A percentile compares a stretch with the other conserved stretches of the same genome.
Conservation (phyloP, 2,113 vertebrate genomes). For the Nothocercus julius region DNA sequence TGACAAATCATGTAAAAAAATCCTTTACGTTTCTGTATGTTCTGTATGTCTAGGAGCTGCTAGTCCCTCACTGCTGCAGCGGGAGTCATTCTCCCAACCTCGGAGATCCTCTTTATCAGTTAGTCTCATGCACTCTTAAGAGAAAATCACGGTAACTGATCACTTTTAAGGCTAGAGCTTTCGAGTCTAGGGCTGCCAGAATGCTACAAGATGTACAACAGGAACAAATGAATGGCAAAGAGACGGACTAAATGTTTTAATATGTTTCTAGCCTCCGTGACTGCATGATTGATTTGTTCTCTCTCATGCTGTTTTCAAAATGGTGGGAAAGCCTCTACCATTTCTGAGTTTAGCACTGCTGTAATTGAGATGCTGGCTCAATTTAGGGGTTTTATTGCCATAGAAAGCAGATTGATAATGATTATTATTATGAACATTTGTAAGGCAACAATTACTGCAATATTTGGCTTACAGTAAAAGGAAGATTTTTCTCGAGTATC, state of each 20-base stretch:
- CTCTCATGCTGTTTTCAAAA: conserved; percentile 50
- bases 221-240: background rate
- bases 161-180: conserved; percentile 65
- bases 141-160: conserved; percentile 68
- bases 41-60: background rate
- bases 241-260: conserved; percentile 35
- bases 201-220: conserved; percentile 36
- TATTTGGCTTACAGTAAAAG: conserved; percentile 16
- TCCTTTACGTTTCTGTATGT: conserved; percentile 36
- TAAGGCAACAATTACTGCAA: conserved; percentile 27
- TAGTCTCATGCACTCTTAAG: conserved; percentile 57
- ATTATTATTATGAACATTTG: conserved; percentile 36
- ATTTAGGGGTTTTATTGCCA: conserved; percentile 43
- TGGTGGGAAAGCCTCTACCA: conserved; percentile 19
- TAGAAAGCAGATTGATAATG: conserved; percentile 47
- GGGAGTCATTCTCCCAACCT: conserved; percentile 63
- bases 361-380: conserved; percentile 16
- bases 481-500: conserved; percentile 1
- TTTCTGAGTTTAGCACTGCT: conserved; percentile 34
- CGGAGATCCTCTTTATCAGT: conserved; percentile 65
- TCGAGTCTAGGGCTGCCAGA: conserved; percentile 55
- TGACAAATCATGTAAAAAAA: conserved; percentile 8
- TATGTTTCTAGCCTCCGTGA: conserved; percentile 4
- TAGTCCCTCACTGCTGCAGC: conserved; percentile 9
- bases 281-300: conserved; percentile 58